These are phyloP conservation scores for Falco columbarius DNA, from an alignment of 2,797 vertebrate genomes.

Conservation along the genomic window DNA sequence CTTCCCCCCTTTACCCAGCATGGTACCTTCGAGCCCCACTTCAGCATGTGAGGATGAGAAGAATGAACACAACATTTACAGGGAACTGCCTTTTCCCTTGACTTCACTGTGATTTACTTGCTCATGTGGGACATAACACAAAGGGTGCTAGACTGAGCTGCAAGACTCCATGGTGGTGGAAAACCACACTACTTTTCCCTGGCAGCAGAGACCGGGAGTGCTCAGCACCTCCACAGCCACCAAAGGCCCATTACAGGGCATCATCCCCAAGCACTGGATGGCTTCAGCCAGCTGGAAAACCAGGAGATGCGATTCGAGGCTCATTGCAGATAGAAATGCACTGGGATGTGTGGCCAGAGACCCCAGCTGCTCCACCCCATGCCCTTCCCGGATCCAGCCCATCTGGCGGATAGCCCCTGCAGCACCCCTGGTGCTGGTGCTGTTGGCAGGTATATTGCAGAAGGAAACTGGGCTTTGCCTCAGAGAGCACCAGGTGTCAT, in stretches of 20 bases:
- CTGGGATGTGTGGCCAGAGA: not conserved
- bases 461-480: constrained; percentile 17
- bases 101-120: not conserved
- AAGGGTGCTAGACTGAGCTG: not conserved
- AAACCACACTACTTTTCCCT: not conserved
- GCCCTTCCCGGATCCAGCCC: not conserved
- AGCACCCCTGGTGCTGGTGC: not conserved
- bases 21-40: fast-evolving
- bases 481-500: not conserved
- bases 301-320: fast-evolving
- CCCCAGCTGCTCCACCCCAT: fast-evolving
- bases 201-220: not conserved
- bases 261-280: not conserved
- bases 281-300: not conserved
- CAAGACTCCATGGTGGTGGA: not conserved
- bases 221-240: not conserved
- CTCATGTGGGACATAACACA: fast-evolving
- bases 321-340: not conserved
- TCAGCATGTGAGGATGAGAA: not conserved
- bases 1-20: not conserved
- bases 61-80: not conserved
- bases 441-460: constrained; percentile 34
- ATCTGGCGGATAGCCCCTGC: not conserved
- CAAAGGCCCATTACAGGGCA: not conserved
- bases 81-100: not conserved